Percentiles rank a stretch among this genome's conserved stretches.
phyloP scores from a whole-genome alignment of 2,888 invertebrate genomes.

The Tipula vernalis region DNA sequence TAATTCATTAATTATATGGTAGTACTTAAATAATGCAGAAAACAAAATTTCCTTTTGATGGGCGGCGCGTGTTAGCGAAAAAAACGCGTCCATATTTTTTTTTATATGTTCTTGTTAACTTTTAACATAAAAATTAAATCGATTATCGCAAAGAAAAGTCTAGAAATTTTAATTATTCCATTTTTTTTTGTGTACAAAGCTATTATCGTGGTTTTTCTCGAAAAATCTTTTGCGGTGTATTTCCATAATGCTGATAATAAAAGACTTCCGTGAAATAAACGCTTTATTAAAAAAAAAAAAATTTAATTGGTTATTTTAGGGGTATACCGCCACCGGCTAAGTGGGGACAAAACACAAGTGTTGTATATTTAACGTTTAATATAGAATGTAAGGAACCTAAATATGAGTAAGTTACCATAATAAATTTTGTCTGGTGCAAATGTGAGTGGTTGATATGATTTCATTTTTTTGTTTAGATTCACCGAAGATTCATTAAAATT shows the following conservation, averaged over 20 bases:
- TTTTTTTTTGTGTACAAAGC: neutral
- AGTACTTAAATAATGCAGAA: neutral
- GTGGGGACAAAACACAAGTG: slow-evolving; percentile 84
- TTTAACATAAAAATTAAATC: neutral
- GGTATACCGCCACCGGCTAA: slow-evolving; percentile 59
- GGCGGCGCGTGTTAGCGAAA: slow-evolving; percentile 5
- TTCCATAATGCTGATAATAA: neutral
- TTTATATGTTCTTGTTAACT: neutral
- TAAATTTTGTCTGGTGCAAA: neutral
- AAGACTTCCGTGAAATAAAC: neutral
- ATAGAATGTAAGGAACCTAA: slow-evolving; percentile 79
- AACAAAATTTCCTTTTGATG: neutral
- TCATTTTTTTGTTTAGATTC: slow-evolving; percentile 37
- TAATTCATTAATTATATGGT: neutral
- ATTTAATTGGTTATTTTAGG: neutral
- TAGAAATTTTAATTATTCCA: neutral
- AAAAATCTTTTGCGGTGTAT: neutral
- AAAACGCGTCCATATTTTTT: slow-evolving; percentile 8
- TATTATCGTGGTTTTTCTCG: neutral
- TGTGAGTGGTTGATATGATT: neutral
- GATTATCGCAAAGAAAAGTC: neutral
- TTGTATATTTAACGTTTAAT: slow-evolving; percentile 79
- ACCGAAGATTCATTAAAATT: slow-evolving; percentile 64
- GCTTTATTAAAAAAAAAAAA: neutral
- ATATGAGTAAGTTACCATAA: slow-evolving; percentile 48